Conservation (phyloP, 2,797 vertebrate genomes). For the Harpagifer antarcticus region DNA sequence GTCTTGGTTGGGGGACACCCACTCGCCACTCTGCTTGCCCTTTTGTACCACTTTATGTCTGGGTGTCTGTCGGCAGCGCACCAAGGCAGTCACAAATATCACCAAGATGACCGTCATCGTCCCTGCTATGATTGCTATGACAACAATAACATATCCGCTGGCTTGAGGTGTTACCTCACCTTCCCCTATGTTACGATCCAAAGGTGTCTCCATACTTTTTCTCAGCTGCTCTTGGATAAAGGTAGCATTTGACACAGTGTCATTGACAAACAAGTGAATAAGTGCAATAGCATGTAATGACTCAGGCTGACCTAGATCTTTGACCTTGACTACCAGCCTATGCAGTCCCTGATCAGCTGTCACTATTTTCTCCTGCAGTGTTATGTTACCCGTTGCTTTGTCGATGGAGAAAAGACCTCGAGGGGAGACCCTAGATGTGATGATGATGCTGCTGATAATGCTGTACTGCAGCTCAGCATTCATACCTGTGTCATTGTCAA, state of each 20-base stretch:
- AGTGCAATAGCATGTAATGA: constrained; percentile 93
- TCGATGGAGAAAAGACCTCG: constrained; percentile 94
- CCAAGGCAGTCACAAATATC: constrained; percentile 95
- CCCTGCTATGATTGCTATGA: constrained; percentile 96
- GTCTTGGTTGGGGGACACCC: constrained; percentile 98
- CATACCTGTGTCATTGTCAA: constrained; percentile 97
- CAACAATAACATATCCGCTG: constrained; percentile 95
- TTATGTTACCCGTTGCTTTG: constrained; percentile 94
- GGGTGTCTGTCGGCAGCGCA: constrained; percentile 93
- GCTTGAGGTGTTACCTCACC: constrained; percentile 89
- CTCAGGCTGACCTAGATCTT: constrained; percentile 96
- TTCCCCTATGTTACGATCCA: constrained; percentile 91
- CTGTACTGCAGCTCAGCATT: constrained; percentile 97
- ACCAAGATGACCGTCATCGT: constrained; percentile 97
- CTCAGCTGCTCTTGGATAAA: constrained; percentile 93
- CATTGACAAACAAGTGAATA: constrained; percentile 97
- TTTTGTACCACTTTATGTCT: constrained; percentile 95
- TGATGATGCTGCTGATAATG: constrained; percentile 88
- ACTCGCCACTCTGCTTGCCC: constrained; percentile 98
- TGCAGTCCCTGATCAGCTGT: constrained; percentile 93
- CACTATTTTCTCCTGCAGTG: constrained; percentile 93
- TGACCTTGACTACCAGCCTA: constrained; percentile 94
- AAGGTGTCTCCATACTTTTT: constrained; percentile 92
- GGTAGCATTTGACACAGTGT: constrained; percentile 92
- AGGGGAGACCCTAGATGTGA: constrained; percentile 89